These are phyloP conservation scores for Scaeva pyrastri DNA, from an alignment of 2,888 invertebrate genomes.

Conservation along the genomic window DNA sequence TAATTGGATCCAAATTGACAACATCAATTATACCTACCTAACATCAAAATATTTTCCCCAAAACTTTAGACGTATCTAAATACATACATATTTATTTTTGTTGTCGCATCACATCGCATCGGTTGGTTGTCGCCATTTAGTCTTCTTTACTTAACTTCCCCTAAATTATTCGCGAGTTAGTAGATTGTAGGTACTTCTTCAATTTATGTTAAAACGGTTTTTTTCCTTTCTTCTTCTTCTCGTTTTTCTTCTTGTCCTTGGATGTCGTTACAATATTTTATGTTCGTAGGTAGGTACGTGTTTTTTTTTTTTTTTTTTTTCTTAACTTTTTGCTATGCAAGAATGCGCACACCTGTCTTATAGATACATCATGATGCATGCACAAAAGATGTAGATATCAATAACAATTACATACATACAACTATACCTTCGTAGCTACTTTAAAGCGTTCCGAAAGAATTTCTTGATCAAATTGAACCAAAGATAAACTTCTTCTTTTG, in stretches of 20 bases:
- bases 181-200: conserved; percentile 22
- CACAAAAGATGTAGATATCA: conserved; percentile 69
- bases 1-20: conserved; percentile 67
- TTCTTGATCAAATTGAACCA: conserved; percentile 13
- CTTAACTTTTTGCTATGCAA: conserved; percentile 61
- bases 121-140: neutral
- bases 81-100: neutral
- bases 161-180: conserved; percentile 47
- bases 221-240: conserved; percentile 30
- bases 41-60: conserved; percentile 52
- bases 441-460: neutral
- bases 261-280: conserved; percentile 19
- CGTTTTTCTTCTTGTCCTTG: conserved; percentile 29
- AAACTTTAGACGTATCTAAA: conserved; percentile 4
- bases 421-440: too few relatives aligned
- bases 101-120: neutral
- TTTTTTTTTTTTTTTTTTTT: too few relatives aligned
- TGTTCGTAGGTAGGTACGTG: too few relatives aligned
- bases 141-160: conserved; percentile 36
- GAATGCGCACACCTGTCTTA: conserved; percentile 73
- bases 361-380: conserved; percentile 44
- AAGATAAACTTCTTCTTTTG: conserved; percentile 42
- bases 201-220: conserved; percentile 59
- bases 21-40: conserved; percentile 50
- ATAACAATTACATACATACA: conserved; percentile 60